Conservation (phyloP, 2,797 vertebrate genomes). For the Capromys pilorides region DNA sequence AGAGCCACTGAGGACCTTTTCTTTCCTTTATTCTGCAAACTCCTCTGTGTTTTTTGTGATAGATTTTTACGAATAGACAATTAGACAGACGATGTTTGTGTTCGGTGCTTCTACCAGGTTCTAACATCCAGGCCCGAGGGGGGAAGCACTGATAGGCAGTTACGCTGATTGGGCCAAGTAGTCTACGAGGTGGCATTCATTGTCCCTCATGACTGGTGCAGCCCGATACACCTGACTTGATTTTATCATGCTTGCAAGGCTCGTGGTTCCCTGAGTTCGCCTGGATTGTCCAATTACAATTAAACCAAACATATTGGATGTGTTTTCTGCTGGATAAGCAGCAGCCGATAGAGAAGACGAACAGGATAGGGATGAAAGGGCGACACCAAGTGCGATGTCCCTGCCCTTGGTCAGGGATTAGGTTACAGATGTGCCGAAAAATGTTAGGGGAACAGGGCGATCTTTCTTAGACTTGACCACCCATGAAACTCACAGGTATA, state of each 20-base stretch:
- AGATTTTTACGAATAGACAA: conserved; percentile 32
- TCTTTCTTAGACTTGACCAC: conserved; percentile 5
- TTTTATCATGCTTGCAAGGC: conserved; percentile 41
- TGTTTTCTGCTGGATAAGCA: conserved; percentile 1
- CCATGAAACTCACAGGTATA: not conserved
- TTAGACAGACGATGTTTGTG: conserved; percentile 4
- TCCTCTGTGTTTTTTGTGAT: not conserved
- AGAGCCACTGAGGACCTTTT: not conserved
- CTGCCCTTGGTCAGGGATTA: not conserved
- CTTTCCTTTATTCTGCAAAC: not conserved
- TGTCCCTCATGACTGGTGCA: conserved; percentile 5
- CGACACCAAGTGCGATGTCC: not conserved
- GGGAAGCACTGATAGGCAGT: conserved; percentile 1
- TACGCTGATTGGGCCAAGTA: not conserved
- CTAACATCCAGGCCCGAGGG: not conserved
- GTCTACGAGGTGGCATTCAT: not conserved
- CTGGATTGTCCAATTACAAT: not conserved
- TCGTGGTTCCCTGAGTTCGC: conserved; percentile 15
- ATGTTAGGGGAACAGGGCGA: not conserved
- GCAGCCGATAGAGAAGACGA: not conserved
- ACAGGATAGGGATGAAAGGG: not conserved
- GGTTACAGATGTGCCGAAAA: not conserved
- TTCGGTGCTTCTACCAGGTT: not conserved
- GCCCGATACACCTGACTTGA: not conserved
- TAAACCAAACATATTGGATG: conserved; percentile 20